Conservation (phyloP, 2,113 vertebrate genomes). For the Numenius arquata region DNA sequence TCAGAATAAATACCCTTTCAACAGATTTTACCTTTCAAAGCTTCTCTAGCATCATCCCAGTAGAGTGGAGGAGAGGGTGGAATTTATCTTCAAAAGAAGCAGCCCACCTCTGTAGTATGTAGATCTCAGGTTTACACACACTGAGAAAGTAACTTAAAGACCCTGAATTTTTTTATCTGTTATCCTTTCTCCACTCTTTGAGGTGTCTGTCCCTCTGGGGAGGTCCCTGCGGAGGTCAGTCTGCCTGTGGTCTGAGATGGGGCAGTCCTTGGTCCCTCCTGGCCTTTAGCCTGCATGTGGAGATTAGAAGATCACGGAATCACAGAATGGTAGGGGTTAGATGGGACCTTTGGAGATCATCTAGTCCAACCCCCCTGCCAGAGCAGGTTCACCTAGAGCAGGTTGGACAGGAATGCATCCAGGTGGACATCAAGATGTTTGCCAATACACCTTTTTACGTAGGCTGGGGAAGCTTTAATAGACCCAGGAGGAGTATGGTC, state of each 20-base stretch:
- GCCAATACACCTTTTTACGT: background rate
- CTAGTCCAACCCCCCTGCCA: background rate
- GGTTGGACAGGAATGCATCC: background rate
- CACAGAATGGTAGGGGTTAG: background rate
- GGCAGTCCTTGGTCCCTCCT: background rate
- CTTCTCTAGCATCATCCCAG: background rate
- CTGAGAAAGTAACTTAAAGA: background rate
- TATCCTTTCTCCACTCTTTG: background rate
- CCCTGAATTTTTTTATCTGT: background rate
- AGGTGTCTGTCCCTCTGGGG: background rate
- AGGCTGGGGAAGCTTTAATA: background rate
- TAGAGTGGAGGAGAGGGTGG: background rate
- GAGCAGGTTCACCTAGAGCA: background rate
- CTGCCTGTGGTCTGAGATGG: background rate
- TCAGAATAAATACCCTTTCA: background rate
- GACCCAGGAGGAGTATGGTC: constrained; percentile 71
- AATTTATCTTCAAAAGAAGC: background rate
- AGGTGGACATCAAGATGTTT: background rate
- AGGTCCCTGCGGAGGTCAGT: too few relatives aligned
- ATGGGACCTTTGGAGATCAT: background rate
- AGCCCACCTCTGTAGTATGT: background rate
- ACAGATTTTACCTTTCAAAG: background rate
- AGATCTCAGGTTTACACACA: background rate
- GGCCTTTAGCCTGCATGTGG: background rate
- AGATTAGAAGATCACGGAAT: background rate